Conservation (phyloP, 2,888 invertebrate genomes). For the Nemotelus nigrinus region DNA sequence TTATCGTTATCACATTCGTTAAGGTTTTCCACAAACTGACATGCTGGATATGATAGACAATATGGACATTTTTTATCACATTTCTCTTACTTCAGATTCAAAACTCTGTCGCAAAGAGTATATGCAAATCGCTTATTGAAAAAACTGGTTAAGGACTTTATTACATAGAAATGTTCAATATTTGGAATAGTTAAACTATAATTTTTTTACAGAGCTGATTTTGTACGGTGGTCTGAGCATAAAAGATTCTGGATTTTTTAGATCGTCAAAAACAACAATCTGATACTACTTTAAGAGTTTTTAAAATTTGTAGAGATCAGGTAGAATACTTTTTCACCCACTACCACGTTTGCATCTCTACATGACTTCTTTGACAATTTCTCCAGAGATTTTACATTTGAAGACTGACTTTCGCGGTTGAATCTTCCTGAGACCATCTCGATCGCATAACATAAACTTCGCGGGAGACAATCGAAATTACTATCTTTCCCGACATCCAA, state of each 20-base stretch:
- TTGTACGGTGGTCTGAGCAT: slow-evolving; percentile 19
- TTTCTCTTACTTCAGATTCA: neutral
- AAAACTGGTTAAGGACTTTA: neutral
- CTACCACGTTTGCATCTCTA: slow-evolving; percentile 9
- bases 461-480: slow-evolving; percentile 21
- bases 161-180: neutral
- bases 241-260: slow-evolving; percentile 20
- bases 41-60: neutral
- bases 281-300: too few species aligned
- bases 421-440: slow-evolving; percentile 18
- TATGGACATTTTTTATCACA: slow-evolving; percentile 10
- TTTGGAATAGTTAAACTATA: slow-evolving; percentile 6
- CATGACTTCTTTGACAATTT: slow-evolving; percentile 11
- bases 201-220: neutral
- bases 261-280: slow-evolving; percentile 34
- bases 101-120: neutral
- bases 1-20: too few species aligned
- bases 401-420: slow-evolving; percentile 11
- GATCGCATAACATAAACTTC: slow-evolving; percentile 29
- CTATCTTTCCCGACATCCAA: slow-evolving; percentile 27
- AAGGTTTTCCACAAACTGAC: neutral
- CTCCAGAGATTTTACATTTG: neutral
- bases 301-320: slow-evolving; percentile 41
- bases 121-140: slow-evolving; percentile 10
- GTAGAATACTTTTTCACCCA: slow-evolving; percentile 14